A percentile compares a stretch with the other conserved stretches of the same genome.
These are phyloP conservation scores for Alaudala cheleensis DNA, from an alignment of 2,113 vertebrate species.

Conservation along the genomic window DNA sequence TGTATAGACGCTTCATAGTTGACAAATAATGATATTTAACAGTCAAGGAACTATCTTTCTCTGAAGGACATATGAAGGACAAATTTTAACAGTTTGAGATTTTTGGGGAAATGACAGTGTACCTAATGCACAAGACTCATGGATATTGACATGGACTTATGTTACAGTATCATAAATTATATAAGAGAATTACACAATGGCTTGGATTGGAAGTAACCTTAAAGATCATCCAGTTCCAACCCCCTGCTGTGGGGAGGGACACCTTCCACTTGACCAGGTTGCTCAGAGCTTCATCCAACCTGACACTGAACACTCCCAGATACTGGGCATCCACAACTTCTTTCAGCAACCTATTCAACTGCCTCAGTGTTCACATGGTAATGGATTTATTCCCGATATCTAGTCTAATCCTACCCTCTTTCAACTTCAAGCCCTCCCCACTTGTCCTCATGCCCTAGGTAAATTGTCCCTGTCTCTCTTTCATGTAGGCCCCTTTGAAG, in stretches of 20 bases:
- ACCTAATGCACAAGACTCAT: not conserved
- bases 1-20: not conserved
- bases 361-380: not conserved
- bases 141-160: not conserved
- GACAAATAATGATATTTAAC: not conserved
- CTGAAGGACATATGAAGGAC: not conserved
- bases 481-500: not conserved
- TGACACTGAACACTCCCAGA: not conserved
- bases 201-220: not conserved
- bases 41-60: not conserved
- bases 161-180: not conserved
- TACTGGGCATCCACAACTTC: not conserved
- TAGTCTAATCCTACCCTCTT: not conserved
- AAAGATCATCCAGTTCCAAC: fast-evolving
- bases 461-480: not conserved
- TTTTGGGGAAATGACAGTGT: not conserved
- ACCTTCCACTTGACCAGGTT: not conserved
- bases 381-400: not conserved
- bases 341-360: not conserved
- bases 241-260: not conserved
- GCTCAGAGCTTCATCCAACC: not conserved
- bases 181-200: not conserved
- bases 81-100: not conserved
- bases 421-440: fast-evolving
- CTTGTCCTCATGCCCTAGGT: not conserved